Conservation (phyloP, 2,888 invertebrate genomes). For the Serripes groenlandicus region DNA sequence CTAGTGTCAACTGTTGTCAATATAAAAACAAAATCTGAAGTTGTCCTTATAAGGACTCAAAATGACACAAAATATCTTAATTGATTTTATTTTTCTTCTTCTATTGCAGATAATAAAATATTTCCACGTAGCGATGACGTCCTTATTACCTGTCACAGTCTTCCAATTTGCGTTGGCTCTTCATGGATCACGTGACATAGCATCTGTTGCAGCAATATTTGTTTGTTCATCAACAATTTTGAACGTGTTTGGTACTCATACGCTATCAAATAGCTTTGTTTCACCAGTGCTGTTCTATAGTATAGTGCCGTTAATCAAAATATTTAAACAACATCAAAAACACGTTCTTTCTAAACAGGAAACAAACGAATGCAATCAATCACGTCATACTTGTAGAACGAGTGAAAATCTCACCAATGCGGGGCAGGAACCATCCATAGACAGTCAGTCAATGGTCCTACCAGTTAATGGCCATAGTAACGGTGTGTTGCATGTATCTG, state of each 20-base stretch:
- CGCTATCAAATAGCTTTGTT: constrained; percentile 79
- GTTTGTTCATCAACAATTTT: constrained; percentile 71
- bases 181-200: constrained; percentile 69
- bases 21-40: too few relatives aligned
- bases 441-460: too few relatives aligned
- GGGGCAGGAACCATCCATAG: too few relatives aligned
- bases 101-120: constrained; percentile 73
- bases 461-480: too few relatives aligned
- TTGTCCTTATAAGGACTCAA: too few relatives aligned
- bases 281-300: constrained; percentile 73
- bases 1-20: too few relatives aligned
- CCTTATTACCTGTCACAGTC: constrained; percentile 72
- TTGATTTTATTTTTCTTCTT: neutral
- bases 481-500: too few relatives aligned
- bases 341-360: neutral
- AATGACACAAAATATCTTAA: neutral
- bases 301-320: constrained; percentile 16
- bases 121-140: constrained; percentile 69
- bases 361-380: neutral
- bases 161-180: constrained; percentile 69
- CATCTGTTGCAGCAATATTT: constrained; percentile 73
- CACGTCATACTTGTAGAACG: too few relatives aligned
- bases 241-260: constrained; percentile 80
- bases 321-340: neutral
- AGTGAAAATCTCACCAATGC: too few relatives aligned